Base-by-base conservation (phyloP, 2,888 invertebrate species). In the Schizotus pectinicornis region DNA sequence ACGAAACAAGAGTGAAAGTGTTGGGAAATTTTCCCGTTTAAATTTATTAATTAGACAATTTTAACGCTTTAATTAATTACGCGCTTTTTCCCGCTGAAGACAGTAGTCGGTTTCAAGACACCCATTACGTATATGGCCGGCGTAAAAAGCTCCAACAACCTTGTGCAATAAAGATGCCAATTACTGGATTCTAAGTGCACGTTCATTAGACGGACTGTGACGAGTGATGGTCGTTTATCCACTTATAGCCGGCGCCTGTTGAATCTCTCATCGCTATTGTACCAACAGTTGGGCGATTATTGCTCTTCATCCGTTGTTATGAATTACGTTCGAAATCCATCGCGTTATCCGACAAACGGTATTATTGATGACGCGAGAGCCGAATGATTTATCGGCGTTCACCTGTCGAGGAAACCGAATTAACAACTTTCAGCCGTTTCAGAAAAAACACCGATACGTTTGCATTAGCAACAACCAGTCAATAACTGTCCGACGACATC, bases 101-200 rank as follows among this genome's bases (percentile, higher is more conserved):
- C 41, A 35, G 6, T 12, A n/a, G 30, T 43, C 9, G 52, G 37
- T 37, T 45, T 53, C 45, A 54, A 48, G 30, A 57, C 52, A 48
- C 45, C 54, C 54, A 59, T 49, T 54, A 54, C 42, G 11, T 39
- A 39, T 51, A 57, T 14, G 43, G 22, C 5, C 42, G 6, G 42
- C 11, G 50, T 47, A 59, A 67, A 67, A 67, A 63, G 59, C 55
- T 50, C 65, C 63, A 60, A 55, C 63, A 53, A 42, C 62, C 48
- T 48, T 46, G 57, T 58, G 61, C 61, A 42, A 64, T 64, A 64
- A 64, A 61, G 59, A 47, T 61, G 65, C 64, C 68, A 66, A 65
- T 69, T 69, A 67, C 65, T 58, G 59, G 53, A 63, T 64, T 62
- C 64, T 60, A 62, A 64, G 60, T 59, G 61, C 57, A 59, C 66